Conservation (phyloP, 2,113 vertebrate species). For the Cacatua alba region DNA sequence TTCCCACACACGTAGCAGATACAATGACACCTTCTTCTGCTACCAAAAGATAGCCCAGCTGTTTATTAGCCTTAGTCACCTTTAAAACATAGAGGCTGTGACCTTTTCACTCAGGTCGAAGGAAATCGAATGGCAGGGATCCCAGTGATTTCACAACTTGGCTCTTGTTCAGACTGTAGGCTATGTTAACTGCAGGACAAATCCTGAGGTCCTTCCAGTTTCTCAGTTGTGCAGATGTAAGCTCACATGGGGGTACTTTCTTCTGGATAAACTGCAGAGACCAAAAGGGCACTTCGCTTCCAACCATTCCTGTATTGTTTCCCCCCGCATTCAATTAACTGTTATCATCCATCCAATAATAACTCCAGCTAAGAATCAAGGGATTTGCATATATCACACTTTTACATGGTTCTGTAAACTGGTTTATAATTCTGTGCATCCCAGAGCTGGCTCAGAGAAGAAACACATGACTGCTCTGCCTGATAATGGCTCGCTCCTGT, state of each 20-base stretch:
- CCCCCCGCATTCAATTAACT: neutral
- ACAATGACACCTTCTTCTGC: neutral
- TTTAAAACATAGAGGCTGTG: neutral
- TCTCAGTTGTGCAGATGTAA: neutral
- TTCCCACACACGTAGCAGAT: neutral
- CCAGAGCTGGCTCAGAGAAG: neutral
- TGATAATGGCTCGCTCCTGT: neutral
- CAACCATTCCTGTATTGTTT: accelerated
- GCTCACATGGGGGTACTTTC: neutral
- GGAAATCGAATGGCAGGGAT: neutral
- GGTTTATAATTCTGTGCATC: neutral
- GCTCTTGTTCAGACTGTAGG: neutral
- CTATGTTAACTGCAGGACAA: neutral
- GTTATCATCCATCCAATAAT: neutral
- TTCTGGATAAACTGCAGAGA: neutral
- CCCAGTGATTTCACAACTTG: neutral
- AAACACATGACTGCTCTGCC: neutral
- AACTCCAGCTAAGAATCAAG: neutral
- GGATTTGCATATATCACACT: neutral
- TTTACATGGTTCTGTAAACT: neutral
- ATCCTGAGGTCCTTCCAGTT: neutral
- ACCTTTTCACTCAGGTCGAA: neutral
- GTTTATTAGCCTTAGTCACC: neutral
- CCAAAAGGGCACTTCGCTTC: neutral
- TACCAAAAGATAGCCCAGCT: neutral